These are phyloP conservation scores for Drosophila nikananu DNA, from an alignment of 1,140 invertebrate genomes.

Conservation along the genomic window DNA sequence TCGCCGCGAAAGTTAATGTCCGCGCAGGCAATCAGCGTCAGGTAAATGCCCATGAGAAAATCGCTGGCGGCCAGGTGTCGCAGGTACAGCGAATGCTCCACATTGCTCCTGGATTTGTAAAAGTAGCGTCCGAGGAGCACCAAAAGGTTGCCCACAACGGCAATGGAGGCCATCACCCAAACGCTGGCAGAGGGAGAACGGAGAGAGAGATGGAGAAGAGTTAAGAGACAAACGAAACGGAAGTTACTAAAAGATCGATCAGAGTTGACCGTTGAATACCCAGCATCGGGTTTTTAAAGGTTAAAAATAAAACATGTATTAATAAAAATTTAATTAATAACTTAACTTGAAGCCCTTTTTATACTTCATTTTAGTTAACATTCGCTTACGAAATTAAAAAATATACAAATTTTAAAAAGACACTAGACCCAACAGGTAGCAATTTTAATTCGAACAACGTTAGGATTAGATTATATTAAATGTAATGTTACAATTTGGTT, in stretches of 20 bases:
- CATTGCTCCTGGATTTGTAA: constrained; percentile 85
- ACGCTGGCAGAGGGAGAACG: constrained; percentile 84
- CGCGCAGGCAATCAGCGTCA: constrained; percentile 88
- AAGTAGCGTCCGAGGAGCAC: constrained; percentile 88
- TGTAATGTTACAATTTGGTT: too few relatives aligned
- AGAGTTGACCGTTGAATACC: not conserved
- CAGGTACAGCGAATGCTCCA: constrained; percentile 88
- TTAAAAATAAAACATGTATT: not conserved
- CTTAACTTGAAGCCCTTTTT: not conserved
- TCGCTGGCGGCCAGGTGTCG: constrained; percentile 89
- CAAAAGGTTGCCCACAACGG: constrained; percentile 88
- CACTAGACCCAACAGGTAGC: too few relatives aligned
- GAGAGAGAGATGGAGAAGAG: not conserved
- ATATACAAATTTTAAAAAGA: too few relatives aligned
- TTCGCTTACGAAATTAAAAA: too few relatives aligned
- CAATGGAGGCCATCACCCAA: constrained; percentile 89
- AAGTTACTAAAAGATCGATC: not conserved
- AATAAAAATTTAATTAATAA: not conserved
- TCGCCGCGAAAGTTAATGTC: constrained; percentile 88
- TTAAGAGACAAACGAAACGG: not conserved
- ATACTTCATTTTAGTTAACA: too few relatives aligned
- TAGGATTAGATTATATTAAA: too few relatives aligned
- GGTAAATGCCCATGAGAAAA: constrained; percentile 89
- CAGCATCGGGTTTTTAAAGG: not conserved
- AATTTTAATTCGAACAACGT: too few relatives aligned